These are phyloP conservation scores for Macropus fuliginosus DNA, from an alignment of 2,797 vertebrate genomes.

Conservation along the genomic window DNA sequence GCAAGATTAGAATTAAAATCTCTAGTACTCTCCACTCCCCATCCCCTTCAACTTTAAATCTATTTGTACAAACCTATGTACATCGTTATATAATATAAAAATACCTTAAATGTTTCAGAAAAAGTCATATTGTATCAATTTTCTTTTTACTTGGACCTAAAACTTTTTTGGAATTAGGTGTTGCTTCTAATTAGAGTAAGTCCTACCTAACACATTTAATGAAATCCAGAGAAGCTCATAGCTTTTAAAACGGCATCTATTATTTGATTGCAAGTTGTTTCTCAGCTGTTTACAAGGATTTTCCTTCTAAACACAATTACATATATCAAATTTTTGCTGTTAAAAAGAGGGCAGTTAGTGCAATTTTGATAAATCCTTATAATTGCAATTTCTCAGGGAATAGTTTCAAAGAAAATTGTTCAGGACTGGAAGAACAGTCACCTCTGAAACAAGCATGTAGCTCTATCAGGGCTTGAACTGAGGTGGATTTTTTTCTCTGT, in stretches of 20 bases:
- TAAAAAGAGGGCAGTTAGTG: neutral
- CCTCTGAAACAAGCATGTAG: neutral
- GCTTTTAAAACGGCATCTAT: neutral
- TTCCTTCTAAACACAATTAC: neutral
- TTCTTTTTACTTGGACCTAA: neutral
- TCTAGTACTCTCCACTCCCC: neutral
- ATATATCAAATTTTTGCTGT: neutral
- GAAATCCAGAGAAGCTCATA: neutral
- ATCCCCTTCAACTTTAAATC: neutral
- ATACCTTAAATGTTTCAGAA: neutral
- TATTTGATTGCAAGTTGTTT: neutral
- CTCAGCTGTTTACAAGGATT: neutral
- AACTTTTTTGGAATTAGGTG: neutral
- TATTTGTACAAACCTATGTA: neutral
- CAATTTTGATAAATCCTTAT: neutral
- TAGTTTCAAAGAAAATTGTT: neutral
- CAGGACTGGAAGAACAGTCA: neutral
- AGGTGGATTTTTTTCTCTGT: neutral
- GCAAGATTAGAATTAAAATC: neutral
- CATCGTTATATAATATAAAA: neutral
- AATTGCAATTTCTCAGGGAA: neutral
- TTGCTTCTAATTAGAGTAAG: neutral
- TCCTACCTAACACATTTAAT: neutral
- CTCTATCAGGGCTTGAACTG: neutral
- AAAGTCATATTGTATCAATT: neutral